Percentiles rank a stretch among this genome's conserved stretches.
phyloP scores from a whole-genome alignment of 2,113 vertebrate species.

The Sander vitreus region DNA sequence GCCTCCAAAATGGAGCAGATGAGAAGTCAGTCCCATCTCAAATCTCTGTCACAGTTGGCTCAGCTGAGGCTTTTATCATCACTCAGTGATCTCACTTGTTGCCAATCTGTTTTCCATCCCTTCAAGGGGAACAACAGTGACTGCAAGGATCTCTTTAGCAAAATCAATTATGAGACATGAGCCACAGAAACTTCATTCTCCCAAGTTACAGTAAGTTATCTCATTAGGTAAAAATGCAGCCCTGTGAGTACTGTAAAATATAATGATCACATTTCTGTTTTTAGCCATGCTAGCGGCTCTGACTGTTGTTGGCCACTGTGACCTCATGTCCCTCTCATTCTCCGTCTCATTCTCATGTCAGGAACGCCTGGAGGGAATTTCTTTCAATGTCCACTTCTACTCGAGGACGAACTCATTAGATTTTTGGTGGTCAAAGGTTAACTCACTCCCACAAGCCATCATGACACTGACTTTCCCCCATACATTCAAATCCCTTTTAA shows the following conservation, averaged over 20 bases:
- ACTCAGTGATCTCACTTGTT: slow-evolving; percentile 56
- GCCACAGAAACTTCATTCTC: not conserved
- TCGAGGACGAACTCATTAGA: no score
- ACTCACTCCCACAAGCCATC: no score
- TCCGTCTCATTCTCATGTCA: no score
- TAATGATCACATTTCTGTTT: not conserved
- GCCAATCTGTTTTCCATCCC: slow-evolving; percentile 35
- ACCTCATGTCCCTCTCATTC: no score
- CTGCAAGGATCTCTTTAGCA: slow-evolving; percentile 17
- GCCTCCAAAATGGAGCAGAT: slow-evolving; percentile 28
- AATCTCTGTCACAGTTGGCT: slow-evolving; percentile 35
- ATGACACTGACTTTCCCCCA: no score
- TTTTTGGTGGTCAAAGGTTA: no score
- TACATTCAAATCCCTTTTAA: no score
- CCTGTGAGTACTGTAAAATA: not conserved
- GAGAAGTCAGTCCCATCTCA: slow-evolving; percentile 41
- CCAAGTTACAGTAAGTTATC: not conserved
- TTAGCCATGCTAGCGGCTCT: not conserved
- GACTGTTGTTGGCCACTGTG: not conserved
- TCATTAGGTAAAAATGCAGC: not conserved
- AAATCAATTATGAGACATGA: slow-evolving; percentile 19
- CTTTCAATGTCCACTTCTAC: no score
- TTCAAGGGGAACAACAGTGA: slow-evolving; percentile 11
- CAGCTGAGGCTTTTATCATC: slow-evolving; percentile 47
- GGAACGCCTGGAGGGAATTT: no score